Percentiles rank a stretch among this genome's conserved stretches.
phyloP scores from a whole-genome alignment of 2,113 vertebrate genomes.

The Gadus chalcogrammus region DNA sequence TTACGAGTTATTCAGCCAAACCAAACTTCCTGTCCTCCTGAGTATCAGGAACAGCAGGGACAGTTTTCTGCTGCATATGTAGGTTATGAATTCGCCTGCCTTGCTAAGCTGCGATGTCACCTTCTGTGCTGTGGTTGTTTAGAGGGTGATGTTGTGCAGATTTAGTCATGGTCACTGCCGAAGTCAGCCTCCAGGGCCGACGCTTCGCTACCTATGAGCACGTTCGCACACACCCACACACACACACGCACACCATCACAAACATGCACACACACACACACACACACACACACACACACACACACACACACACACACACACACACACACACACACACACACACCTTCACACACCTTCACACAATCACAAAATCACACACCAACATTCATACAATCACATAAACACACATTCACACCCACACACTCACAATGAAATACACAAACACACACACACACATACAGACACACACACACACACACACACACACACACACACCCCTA shows the following conservation, averaged over 20 bases:
- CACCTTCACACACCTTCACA: background rate
- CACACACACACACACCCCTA: too few species aligned
- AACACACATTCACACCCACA: constrained; percentile 4
- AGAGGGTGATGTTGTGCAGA: background rate
- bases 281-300: background rate
- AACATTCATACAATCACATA: constrained; percentile 1
- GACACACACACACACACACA: too few species aligned
- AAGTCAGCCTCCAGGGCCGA: background rate
- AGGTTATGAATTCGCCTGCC: background rate
- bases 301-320: background rate
- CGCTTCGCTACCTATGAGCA: background rate
- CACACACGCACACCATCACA: background rate
- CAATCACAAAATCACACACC: background rate
- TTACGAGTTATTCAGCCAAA: too few species aligned
- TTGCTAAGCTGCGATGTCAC: background rate
- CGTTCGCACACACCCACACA: background rate
- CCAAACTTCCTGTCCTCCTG: background rate
- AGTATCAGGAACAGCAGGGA: background rate
- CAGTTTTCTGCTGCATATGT: background rate
- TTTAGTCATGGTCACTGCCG: background rate
- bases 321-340: constrained; percentile 10
- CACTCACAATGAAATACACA: background rate
- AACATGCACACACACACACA: background rate
- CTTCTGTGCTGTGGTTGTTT: background rate
- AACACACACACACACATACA: background rate